Percentiles rank a stretch among this genome's conserved stretches.
Conservation (phyloP, 2,888 invertebrate species). For the Lutraria lutraria region DNA sequence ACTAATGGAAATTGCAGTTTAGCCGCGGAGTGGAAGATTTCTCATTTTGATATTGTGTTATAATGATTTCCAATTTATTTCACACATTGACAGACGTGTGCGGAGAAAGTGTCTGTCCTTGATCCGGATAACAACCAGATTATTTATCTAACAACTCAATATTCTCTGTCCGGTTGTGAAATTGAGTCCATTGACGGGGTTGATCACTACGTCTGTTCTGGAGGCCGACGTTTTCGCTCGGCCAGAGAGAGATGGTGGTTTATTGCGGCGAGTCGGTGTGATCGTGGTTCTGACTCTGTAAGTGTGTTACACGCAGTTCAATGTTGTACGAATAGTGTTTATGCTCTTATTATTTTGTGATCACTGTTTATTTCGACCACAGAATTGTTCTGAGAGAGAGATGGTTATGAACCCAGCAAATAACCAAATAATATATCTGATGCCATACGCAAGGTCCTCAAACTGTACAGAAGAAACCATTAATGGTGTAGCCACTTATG, state of each 20-base stretch:
- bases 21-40: too few species aligned
- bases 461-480: constrained; percentile 67
- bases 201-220: constrained; percentile 80
- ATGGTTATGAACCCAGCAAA: constrained; percentile 90
- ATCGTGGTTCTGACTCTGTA: constrained; percentile 47
- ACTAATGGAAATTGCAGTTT: too few species aligned
- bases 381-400: constrained; percentile 93
- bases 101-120: constrained; percentile 91
- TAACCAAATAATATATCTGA: constrained; percentile 93
- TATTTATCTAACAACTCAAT: constrained; percentile 90
- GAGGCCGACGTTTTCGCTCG: constrained; percentile 91
- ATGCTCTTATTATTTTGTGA: not conserved
- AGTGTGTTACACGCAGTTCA: constrained; percentile 30
- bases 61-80: not conserved
- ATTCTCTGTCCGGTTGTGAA: constrained; percentile 78
- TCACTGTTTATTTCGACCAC: constrained; percentile 67
- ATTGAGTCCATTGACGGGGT: constrained; percentile 61
- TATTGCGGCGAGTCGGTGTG: constrained; percentile 93
- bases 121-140: constrained; percentile 92
- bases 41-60: not conserved
- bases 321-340: constrained; percentile 5
- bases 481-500: constrained; percentile 65
- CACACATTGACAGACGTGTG: constrained; percentile 90
- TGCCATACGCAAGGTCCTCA: constrained; percentile 81
- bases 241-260: constrained; percentile 98